These are phyloP conservation scores for Apeltes quadracus DNA, from an alignment of 2,113 vertebrate genomes.

Conservation along the genomic window DNA sequence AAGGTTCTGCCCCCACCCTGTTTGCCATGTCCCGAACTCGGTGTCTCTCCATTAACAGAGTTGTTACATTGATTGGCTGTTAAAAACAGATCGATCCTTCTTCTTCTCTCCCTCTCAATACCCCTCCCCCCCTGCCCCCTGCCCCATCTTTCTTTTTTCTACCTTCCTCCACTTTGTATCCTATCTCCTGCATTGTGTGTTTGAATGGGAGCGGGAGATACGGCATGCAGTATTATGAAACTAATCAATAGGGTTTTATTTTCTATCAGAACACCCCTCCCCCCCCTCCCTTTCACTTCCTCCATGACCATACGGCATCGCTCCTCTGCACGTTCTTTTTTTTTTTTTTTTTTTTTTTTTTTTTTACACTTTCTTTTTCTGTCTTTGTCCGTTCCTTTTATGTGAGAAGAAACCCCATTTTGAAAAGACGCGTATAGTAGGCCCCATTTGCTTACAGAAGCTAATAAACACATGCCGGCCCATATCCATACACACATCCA, in stretches of 20 bases:
- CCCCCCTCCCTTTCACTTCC: too few species aligned
- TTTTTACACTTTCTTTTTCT: conserved; percentile 38
- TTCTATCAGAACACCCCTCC: conserved; percentile 53
- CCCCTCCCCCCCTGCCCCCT: conserved; percentile 39
- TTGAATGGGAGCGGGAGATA: conserved; percentile 48
- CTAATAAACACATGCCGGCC: conserved; percentile 74
- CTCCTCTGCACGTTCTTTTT: conserved; percentile 77
- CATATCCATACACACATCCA: conserved; percentile 45
- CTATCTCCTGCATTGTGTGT: conserved; percentile 40
- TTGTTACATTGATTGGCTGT: conserved; percentile 80
- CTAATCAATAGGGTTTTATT: conserved; percentile 85
- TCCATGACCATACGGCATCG: conserved; percentile 60
- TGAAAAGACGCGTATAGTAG: conserved; percentile 62
- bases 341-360: conserved; percentile 77
- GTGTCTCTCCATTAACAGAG: conserved; percentile 78
- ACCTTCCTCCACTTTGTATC: conserved; percentile 45
- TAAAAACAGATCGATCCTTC: conserved; percentile 74
- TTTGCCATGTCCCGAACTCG: conserved; percentile 61
- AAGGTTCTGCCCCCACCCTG: conserved; percentile 30
- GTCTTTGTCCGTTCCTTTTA: conserved; percentile 53
- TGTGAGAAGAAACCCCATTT: conserved; percentile 57
- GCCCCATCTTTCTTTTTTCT: conserved; percentile 42
- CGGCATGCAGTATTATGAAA: conserved; percentile 78
- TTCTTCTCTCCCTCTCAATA: conserved; percentile 55
- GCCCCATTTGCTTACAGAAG: conserved; percentile 68